Percentiles rank a stretch among this genome's conserved stretches.
Evolutionary conservation across 1,140 invertebrate genomes (phyloP).

Genomic region (Panagrolaimus sp.): DNA sequence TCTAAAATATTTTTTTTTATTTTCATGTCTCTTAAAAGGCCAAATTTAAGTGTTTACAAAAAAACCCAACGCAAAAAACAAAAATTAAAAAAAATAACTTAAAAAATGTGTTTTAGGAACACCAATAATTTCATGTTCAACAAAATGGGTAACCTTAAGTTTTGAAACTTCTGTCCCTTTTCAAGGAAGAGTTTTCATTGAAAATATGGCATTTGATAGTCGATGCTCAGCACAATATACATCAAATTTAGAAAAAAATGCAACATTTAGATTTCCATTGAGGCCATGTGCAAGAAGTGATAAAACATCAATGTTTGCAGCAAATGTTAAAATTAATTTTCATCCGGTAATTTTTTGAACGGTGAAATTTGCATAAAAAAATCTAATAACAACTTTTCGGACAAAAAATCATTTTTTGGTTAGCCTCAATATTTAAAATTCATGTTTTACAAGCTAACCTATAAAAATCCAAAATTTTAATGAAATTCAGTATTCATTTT

Average conservation of each 20-base stretch:
- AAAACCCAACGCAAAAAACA: not conserved
- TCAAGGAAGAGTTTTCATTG: conserved; percentile 12
- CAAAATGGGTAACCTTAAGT: conserved; percentile 10
- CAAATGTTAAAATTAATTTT: conserved; percentile 14
- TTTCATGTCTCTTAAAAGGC: not conserved
- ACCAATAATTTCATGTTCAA: conserved; percentile 5
- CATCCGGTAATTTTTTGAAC: conserved; percentile 8
- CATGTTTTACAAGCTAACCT: too few relatives aligned
- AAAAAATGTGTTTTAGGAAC: conserved; percentile 8
- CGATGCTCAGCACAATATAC: conserved; percentile 16
- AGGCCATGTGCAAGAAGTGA: conserved; percentile 10
- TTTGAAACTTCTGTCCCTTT: conserved; percentile 11
- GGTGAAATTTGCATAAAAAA: too few relatives aligned
- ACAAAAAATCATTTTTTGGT: too few relatives aligned
- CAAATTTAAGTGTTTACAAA: conserved; percentile 2
- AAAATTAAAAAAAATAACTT: not conserved
- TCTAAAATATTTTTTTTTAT: not conserved
- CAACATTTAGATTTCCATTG: conserved; percentile 14
- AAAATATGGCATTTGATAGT: conserved; percentile 16
- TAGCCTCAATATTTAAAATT: too few relatives aligned
- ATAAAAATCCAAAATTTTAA: too few relatives aligned
- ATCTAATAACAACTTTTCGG: too few relatives aligned
- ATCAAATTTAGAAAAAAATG: conserved; percentile 10
- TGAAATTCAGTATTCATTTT: not conserved
- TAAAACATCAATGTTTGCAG: not conserved